Percentiles rank a stretch among this genome's conserved stretches.
phyloP scores from a whole-genome alignment of 1,140 invertebrate species.

The Lamellibrachia luymesi region DNA sequence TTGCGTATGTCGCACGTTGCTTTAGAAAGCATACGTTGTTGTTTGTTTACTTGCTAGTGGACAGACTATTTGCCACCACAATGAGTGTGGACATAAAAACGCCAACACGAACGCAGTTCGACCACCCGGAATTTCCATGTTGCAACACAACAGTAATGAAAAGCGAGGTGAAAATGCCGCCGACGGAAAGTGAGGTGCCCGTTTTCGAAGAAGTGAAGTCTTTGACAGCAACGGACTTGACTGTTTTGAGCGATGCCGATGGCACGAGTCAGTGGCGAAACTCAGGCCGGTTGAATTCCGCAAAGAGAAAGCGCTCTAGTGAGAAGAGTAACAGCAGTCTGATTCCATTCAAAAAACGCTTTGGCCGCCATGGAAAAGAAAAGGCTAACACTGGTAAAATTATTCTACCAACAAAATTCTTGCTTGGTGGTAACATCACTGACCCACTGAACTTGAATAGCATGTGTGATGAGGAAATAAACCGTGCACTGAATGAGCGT shows the following conservation, averaged over 20 bases:
- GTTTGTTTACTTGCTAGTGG: neutral
- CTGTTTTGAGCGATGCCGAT: neutral
- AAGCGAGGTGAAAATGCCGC: neutral
- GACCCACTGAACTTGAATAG: slow-evolving; percentile 93
- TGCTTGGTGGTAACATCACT: slow-evolving; percentile 90
- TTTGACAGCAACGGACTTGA: neutral
- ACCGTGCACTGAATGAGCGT: slow-evolving; percentile 74
- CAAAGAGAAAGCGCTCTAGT: slow-evolving; percentile 3
- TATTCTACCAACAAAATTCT: slow-evolving; percentile 86
- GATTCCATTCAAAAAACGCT: neutral
- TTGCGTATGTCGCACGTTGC: neutral
- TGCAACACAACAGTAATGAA: slow-evolving; percentile 16
- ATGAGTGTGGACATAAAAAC: slow-evolving; percentile 49
- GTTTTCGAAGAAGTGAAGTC: neutral
- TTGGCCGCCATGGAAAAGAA: slow-evolving; percentile 7
- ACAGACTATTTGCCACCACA: neutral
- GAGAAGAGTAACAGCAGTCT: neutral
- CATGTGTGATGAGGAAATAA: slow-evolving; percentile 80
- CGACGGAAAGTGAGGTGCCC: neutral
- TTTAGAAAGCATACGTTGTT: neutral
- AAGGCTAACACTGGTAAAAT: slow-evolving; percentile 34
- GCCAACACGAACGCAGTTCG: slow-evolving; percentile 41
- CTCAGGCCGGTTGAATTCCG: neutral
- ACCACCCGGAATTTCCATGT: slow-evolving; percentile 40
- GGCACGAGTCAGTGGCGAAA: neutral